Percentiles rank a stretch among this genome's conserved stretches.
Conservation (phyloP, 2,797 vertebrate species). For the Sorex maritimensis region DNA sequence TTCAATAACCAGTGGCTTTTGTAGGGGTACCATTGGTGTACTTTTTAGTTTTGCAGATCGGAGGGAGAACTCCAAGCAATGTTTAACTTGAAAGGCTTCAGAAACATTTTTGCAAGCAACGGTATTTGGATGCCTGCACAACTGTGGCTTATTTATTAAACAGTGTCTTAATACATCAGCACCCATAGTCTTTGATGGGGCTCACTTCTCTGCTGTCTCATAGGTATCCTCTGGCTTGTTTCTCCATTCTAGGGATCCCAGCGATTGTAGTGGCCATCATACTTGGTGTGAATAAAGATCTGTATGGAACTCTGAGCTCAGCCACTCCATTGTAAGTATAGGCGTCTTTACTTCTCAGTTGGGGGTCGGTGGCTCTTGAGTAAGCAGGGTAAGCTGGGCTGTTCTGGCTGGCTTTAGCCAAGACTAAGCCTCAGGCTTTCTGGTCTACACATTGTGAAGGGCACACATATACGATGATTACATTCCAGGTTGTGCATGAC, state of each 20-base stretch:
- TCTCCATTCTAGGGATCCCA: conserved; percentile 88
- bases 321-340: conserved; percentile 92
- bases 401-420: conserved; percentile 8
- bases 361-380: neutral
- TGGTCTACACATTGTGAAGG: neutral
- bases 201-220: conserved; percentile 5
- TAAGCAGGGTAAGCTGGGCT: neutral
- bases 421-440: conserved; percentile 12
- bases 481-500: neutral
- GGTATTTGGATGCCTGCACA: conserved; percentile 85
- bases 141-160: conserved; percentile 86
- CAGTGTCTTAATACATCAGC: conserved; percentile 32
- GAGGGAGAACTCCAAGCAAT: conserved; percentile 85
- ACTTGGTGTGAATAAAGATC: conserved; percentile 91
- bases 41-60: conserved; percentile 85
- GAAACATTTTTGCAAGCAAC: conserved; percentile 89
- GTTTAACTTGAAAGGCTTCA: conserved; percentile 83
- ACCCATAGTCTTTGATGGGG: conserved; percentile 62
- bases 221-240: conserved; percentile 67
- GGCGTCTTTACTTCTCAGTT: conserved; percentile 21
- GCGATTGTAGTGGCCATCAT: conserved; percentile 90
- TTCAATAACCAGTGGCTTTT: conserved; percentile 79
- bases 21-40: conserved; percentile 69
- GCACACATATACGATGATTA: neutral
- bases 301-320: conserved; percentile 90